Percentiles rank a stretch among this genome's conserved stretches.
Conservation (phyloP, 2,797 vertebrate species). For the Onychomys torridus region DNA sequence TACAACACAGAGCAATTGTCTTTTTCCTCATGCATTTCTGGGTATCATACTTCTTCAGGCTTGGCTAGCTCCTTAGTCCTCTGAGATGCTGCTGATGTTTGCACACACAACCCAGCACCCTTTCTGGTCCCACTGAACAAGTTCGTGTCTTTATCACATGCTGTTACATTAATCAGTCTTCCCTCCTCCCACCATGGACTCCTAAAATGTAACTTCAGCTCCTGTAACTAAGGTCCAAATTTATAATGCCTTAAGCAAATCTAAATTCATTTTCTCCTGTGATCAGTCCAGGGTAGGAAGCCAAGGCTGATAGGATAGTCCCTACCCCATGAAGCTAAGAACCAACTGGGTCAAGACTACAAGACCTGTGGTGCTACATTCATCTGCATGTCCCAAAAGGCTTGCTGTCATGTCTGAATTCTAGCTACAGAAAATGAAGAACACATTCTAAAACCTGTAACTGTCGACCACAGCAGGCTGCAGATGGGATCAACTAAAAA, state of each 20-base stretch:
- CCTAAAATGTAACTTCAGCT: not conserved
- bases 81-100: not conserved
- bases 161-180: not conserved
- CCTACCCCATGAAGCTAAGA: not conserved
- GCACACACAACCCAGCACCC: not conserved
- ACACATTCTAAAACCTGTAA: not conserved
- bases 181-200: not conserved
- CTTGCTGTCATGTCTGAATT: not conserved
- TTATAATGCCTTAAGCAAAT: conserved; percentile 36
- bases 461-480: not conserved
- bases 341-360: not conserved
- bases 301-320: not conserved
- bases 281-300: not conserved
- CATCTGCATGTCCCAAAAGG: not conserved
- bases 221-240: not conserved
- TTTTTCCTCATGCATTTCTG: not conserved
- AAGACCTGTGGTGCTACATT: not conserved
- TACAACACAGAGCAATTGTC: not conserved
- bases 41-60: not conserved
- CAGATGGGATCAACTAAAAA: not conserved
- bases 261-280: not conserved
- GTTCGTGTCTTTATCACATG: not conserved
- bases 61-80: not conserved
- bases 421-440: conserved; percentile 35
- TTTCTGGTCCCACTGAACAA: not conserved